Evolutionary conservation across 2,888 invertebrate species (phyloP), one percentile per base, ranked within the genome.

Genomic region (Drosophila peninsularis): DNA sequence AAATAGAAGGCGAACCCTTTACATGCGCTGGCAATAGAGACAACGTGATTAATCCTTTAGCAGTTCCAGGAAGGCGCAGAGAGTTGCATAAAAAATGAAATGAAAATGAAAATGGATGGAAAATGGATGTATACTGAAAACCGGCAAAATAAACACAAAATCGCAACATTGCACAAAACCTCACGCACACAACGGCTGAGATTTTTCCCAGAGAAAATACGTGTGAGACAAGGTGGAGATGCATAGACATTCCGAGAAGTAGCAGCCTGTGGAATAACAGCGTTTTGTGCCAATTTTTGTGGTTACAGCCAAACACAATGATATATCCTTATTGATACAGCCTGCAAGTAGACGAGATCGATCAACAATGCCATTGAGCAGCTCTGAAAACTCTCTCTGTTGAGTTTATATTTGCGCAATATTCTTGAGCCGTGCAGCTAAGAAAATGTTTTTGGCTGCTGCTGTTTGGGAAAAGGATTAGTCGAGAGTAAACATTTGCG

Each of bases 391-490:
- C 24, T 10, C 21, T 19, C 36, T 36, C 34, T 21, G 30, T 36
- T 50, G 50, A 71, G 36, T 44, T 57, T 50, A 71, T 83, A 88
- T 83, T 83, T 83, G 84, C 87, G 83, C 83, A 83, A 83, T 86
- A 75, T 78, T 71, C 64, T 69, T 81, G 87, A 78, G 87, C 83
- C 62, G 73, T 52, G 73, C 75, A 83, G 87, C 84, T 86, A 83
- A 81, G 83, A 83, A 83, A 88, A 88, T 83, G 83, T 83, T 88
- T 88, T 71, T 83, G 62, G 77, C 80, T 75, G 73, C 50, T 64
- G 52, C 77, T 72, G 45, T 47, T 47, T 47, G 71, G 74, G 54
- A 73, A 47, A 88, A 86, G 89, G 88, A 86, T 86, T 88, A 86
- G 63, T 47, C 32, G 39, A 19, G 65, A 45, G 62, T 74, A 81